Percentiles rank a stretch among this genome's conserved stretches.
Conservation (phyloP, 2,888 invertebrate species). For the Synergus japonicus region DNA sequence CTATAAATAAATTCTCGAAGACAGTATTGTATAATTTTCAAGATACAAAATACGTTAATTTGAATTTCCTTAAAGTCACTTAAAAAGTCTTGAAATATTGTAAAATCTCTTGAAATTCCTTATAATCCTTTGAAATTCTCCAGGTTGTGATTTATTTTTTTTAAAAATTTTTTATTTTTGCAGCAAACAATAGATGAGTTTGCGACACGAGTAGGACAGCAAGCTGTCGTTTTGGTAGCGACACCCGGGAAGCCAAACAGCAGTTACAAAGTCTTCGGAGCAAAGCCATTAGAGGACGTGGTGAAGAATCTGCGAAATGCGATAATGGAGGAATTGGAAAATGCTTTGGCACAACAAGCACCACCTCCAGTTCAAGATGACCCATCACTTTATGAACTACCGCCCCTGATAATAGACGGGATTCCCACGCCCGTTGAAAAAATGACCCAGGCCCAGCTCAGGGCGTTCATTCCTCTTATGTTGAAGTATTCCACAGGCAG, state of each 20-base stretch:
- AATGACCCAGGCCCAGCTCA: slow-evolving; percentile 98
- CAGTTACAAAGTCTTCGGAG: slow-evolving; percentile 97
- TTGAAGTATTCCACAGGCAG: slow-evolving; percentile 97
- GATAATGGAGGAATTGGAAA: slow-evolving; percentile 97
- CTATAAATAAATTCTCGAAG: too few relatives aligned
- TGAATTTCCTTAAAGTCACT: too few relatives aligned
- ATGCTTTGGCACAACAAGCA: slow-evolving; percentile 94
- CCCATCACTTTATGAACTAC: slow-evolving; percentile 95
- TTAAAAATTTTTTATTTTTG: slow-evolving; percentile 57
- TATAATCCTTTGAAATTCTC: too few relatives aligned
- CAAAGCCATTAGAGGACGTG: slow-evolving; percentile 97
- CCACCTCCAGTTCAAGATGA: slow-evolving; percentile 93
- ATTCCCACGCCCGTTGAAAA: slow-evolving; percentile 99
- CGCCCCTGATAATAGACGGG: slow-evolving; percentile 97
- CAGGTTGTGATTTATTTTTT: too few relatives aligned
- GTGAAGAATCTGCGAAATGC: slow-evolving; percentile 92
- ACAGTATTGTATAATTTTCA: too few relatives aligned
- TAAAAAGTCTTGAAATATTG: too few relatives aligned
- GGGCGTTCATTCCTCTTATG: slow-evolving; percentile 98
- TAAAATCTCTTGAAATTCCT: too few relatives aligned
- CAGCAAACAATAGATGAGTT: slow-evolving; percentile 98
- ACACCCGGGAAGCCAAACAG: slow-evolving; percentile 98
- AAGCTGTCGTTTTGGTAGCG: slow-evolving; percentile 96
- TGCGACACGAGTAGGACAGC: slow-evolving; percentile 97
- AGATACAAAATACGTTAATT: too few relatives aligned